Evolutionary conservation across 2,797 vertebrate genomes (phyloP), one percentile per base, ranked within the genome.

Genomic region (Fratercula arctica): DNA sequence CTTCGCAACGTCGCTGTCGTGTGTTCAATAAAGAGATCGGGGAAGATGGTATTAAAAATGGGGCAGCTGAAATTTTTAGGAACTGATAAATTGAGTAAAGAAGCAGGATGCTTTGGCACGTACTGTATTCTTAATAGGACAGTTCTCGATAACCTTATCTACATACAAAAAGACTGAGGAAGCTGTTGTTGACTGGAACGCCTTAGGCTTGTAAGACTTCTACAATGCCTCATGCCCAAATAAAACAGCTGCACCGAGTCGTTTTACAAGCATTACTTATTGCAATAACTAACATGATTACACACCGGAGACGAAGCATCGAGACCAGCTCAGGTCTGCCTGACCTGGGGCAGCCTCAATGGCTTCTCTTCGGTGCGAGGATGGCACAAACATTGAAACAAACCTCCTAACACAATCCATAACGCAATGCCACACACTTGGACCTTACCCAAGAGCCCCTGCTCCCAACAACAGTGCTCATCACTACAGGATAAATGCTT

Each of bases 401-500:
- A 94, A 72, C 78, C 72, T 74, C 20, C 91, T 90, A 76, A 61
- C 68, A 78, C 69, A 33, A 91, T 63, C 64, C 53, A 20, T 25
- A 87, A 85, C 0, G 10, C 66, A 85, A 67, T 25, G 59, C 23
- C 80, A 93, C 76, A 69, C 43, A 13, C 66, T 48, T 48, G 80
- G 83, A 82, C 89, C 85, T 91, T 53, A 77, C 77, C 70, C 91
- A 75, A 74, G 64, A 72, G 59, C 29, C 87, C 61, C 82, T 66
- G 87, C 80, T 93, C 91, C 93, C 95, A 90, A 33, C 81, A 78
- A 51, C 69, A 88, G 87, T 48, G 92, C 87, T 91, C 91, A 88
- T 56, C 85, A 81, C 96, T 94, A 91, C 33, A 28, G 91, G 89
- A 74, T 12, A 86, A 96, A 91, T 60, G 95, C 85, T 93, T 80